Base-by-base conservation (phyloP, 2,113 vertebrate genomes). In the Blennius ocellaris region DNA sequence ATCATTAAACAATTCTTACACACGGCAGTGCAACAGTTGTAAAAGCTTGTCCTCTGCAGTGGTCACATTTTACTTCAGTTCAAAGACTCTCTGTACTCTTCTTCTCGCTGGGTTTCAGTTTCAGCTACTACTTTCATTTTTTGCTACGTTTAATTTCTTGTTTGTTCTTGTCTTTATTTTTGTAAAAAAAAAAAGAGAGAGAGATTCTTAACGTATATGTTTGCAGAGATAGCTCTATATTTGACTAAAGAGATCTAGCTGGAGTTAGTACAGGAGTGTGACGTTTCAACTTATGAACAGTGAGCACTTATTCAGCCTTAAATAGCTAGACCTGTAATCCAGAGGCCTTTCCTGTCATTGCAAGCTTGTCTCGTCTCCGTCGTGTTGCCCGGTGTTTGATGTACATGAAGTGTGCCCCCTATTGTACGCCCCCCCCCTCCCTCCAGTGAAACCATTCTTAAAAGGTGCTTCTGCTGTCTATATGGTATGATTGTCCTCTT, bases 401-500 rank as follows among this genome's bases (percentile, higher is more conserved):
- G 80, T 89, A 62, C 79, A 68, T 54, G 40, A 83, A 58, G 53
- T 72, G 43, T 65, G 15, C 52, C 53, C 53, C 59, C n/a, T 6
- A 11, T 82, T 44, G 50, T 57, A 10, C 8, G 11, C 50, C 76
- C 49, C n/a, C n/a, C n/a, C n/a, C n/a, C n/a, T n/a, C n/a, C n/a
- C n/a, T n/a, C n/a, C 55, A 11, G 52, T 85, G 56, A 80, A 75
- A 52, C 21, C 10, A 69, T 65, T 87, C 21, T 78, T 74, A 38
- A 84, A 88, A 87, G 93, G 90, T 92, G 92, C 92, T 93, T 92
- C 78, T 91, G 88, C 88, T 66, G 84, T 90, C 80, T 65, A 66
- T 79, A 59, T 78, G 82, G 81, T 80, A 80, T 70, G 91, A 87
- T 89, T 78, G 83, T 87, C 71, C 69, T 76, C 41, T 83, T 73